Evolutionary conservation across 2,888 invertebrate genomes (phyloP).

Genomic region (Drosophila ezoana): DNA sequence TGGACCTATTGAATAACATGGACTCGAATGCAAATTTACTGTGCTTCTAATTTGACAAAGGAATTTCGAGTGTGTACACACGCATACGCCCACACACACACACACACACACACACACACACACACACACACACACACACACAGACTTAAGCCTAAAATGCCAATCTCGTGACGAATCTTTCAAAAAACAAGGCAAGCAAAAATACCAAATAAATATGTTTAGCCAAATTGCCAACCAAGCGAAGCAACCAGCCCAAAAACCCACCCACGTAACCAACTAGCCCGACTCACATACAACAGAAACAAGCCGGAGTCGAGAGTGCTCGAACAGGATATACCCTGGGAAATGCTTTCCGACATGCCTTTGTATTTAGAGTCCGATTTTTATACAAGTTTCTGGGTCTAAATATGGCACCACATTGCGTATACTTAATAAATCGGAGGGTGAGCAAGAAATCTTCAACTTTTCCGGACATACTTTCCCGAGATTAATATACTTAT

Average conservation of each 20-base stretch:
- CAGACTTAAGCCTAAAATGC: conserved; percentile 27
- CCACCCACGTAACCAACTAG: conserved; percentile 28
- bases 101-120: not conserved
- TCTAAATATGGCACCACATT: too few relatives aligned
- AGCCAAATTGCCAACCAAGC: conserved; percentile 68
- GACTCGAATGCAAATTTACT: conserved; percentile 42
- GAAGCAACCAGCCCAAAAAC: conserved; percentile 20
- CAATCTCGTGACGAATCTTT: conserved; percentile 44
- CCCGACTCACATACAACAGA: conserved; percentile 13
- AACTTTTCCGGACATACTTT: too few relatives aligned
- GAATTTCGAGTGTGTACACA: conserved; percentile 25
- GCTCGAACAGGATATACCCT: not conserved
- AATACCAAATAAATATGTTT: conserved; percentile 77
- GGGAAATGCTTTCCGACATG: not conserved
- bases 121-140: not conserved
- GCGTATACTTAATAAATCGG: too few relatives aligned
- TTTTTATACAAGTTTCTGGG: too few relatives aligned
- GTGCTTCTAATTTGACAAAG: conserved; percentile 50
- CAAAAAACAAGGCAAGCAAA: conserved; percentile 42
- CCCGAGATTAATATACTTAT: too few relatives aligned
- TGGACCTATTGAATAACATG: conserved; percentile 37
- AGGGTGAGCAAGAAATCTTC: too few relatives aligned
- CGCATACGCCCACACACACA: not conserved
- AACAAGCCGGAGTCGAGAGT: not conserved
- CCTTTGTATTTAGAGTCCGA: too few relatives aligned